Evolutionary conservation across 2,888 invertebrate genomes (phyloP).

Genomic region (Branchipolynoe longqiensis): DNA sequence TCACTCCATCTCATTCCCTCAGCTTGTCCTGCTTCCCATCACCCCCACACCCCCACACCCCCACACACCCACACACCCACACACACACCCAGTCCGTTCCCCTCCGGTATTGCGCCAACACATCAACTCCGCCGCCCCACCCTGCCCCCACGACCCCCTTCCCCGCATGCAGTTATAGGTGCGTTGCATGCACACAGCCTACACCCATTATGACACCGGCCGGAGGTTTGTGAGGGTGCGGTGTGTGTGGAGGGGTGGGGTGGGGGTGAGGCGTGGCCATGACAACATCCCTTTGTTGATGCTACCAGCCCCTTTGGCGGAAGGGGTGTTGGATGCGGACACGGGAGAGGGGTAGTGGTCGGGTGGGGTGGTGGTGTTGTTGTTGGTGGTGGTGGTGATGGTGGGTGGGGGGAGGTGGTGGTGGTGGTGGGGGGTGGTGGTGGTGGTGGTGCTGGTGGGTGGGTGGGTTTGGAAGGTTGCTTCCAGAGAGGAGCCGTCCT

Average conservation of each 20-base stretch:
- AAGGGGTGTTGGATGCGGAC: background rate
- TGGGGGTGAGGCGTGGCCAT: too few relatives aligned
- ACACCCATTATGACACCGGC: slow-evolving; percentile 33
- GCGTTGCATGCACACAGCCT: slow-evolving; percentile 7
- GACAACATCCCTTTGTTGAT: slow-evolving; percentile 44
- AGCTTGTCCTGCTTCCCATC: background rate
- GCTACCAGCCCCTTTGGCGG: slow-evolving; percentile 47
- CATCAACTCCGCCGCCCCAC: background rate
- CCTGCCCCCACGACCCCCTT: slow-evolving; percentile 8
- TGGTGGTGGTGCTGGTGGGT: too few relatives aligned
- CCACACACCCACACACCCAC: background rate
- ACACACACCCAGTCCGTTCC: background rate
- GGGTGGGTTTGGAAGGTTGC: background rate
- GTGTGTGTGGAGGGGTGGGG: too few relatives aligned
- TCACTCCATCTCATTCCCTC: background rate
- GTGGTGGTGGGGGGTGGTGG: background rate
- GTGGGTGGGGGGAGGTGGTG: background rate
- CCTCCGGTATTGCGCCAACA: background rate
- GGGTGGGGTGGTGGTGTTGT: too few relatives aligned
- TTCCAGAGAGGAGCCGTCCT: background rate
- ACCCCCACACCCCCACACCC: background rate
- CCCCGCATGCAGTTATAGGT: background rate
- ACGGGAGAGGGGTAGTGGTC: too few relatives aligned
- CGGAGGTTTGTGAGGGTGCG: background rate
- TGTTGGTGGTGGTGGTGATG: too few relatives aligned